phyloP scores from a whole-genome alignment of 2,888 invertebrate species.

The Tethea ocularis region DNA sequence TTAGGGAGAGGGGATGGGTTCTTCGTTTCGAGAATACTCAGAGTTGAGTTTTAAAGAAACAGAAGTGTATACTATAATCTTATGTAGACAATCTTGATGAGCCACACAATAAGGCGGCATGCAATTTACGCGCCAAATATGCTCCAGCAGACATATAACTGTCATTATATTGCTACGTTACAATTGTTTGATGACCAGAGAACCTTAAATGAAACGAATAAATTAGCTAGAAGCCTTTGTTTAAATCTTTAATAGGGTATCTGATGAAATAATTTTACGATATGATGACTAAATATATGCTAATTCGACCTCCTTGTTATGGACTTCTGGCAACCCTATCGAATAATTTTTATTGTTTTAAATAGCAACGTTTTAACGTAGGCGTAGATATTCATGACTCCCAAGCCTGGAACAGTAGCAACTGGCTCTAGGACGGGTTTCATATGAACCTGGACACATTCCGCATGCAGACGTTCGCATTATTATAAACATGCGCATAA shows the following conservation, averaged over 20 bases:
- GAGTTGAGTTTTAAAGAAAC: slow-evolving; percentile 8
- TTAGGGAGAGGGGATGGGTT: slow-evolving; percentile 46
- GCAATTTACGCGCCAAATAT: slow-evolving; percentile 2
- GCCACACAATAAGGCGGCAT: background rate
- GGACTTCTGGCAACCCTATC: background rate
- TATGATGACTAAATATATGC: background rate
- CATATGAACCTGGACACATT: background rate
- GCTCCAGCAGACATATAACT: background rate
- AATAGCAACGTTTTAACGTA: background rate
- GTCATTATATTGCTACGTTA: background rate
- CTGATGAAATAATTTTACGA: background rate
- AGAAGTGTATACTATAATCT: background rate
- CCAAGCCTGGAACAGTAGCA: background rate
- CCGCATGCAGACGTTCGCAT: slow-evolving; percentile 2
- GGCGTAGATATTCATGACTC: background rate
- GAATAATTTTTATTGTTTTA: background rate
- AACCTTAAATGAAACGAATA: background rate
- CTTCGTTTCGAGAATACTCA: slow-evolving; percentile 44
- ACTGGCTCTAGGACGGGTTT: background rate
- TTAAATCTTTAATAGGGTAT: background rate
- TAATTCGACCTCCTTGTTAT: background rate
- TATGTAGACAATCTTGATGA: background rate
- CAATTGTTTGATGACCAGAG: background rate
- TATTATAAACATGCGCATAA: slow-evolving; percentile 9
- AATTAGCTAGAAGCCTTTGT: background rate